Conservation (phyloP, 2,797 vertebrate species). For the Mareca penelope region DNA sequence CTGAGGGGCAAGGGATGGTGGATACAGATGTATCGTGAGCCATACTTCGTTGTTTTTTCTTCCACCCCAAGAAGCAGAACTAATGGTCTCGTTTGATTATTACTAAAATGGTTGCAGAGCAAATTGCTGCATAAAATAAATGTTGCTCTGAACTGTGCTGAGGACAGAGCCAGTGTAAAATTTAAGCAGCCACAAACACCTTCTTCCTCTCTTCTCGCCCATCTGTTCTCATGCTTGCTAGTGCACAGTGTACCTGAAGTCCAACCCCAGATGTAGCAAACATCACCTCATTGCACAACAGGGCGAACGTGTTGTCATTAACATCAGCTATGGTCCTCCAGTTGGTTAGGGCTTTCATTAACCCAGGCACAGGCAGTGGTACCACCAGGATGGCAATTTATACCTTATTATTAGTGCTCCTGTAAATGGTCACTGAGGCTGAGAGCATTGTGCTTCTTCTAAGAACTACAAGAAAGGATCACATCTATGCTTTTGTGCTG, state of each 20-base stretch:
- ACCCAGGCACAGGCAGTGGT: not conserved
- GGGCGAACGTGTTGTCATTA: not conserved
- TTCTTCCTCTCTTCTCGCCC: not conserved
- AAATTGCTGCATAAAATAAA: not conserved
- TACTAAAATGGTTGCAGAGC: not conserved
- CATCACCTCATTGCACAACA: not conserved
- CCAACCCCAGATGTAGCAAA: not conserved
- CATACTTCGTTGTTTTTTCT: not conserved
- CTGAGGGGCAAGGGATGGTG: accelerated
- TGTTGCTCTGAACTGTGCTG: not conserved
- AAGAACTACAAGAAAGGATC: not conserved
- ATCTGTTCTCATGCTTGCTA: not conserved
- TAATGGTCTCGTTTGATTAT: not conserved
- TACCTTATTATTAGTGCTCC: not conserved
- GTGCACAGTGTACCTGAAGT: not conserved
- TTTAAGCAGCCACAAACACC: not conserved
- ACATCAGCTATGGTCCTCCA: not conserved
- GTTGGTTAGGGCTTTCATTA: not conserved
- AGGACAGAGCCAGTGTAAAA: not conserved
- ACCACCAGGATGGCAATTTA: not conserved
- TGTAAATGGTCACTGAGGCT: not conserved
- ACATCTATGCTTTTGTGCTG: not conserved
- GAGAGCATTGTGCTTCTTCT: not conserved
- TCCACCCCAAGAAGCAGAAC: accelerated
- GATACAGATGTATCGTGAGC: not conserved